These are phyloP conservation scores for Sus scrofa DNA, from an alignment of 2,113 vertebrate genomes.

Conservation along the genomic window T2T-Sscrofa CM000814.6:42834501-42835000, in stretches of 20 bases:
- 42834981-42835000: neutral
- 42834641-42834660: neutral
- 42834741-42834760: fast-evolving
- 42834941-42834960: neutral
- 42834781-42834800: neutral
- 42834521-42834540: too few species aligned
- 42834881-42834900: neutral
- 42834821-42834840: neutral
- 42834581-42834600: neutral
- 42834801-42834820: neutral
- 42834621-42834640: neutral
- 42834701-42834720: neutral
- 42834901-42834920: neutral
- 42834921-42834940: neutral
- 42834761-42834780: neutral
- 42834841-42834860: neutral
- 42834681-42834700: neutral
- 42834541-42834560: neutral
- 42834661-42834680: neutral
- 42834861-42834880: neutral
- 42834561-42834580: neutral
- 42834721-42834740: fast-evolving
- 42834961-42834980: neutral
- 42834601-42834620: neutral
- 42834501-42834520: too few species aligned